These are phyloP conservation scores for Syngnathus rostellatus DNA, from an alignment of 2,797 vertebrate genomes.

Conservation along the genomic window DNA sequence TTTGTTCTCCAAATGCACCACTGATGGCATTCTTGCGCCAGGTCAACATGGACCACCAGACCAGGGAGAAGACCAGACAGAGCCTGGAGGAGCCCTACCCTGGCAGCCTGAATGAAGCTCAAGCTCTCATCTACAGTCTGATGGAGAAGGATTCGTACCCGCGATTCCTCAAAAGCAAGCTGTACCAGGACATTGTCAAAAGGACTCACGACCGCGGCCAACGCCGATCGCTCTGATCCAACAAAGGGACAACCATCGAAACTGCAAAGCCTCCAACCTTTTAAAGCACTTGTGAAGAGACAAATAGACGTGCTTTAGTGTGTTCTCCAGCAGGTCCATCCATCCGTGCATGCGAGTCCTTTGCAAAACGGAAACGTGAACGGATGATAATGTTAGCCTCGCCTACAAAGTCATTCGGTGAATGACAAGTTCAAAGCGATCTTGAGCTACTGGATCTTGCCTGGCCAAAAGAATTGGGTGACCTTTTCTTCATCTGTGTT, in stretches of 20 bases:
- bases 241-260: not conserved
- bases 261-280: no score
- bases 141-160: conserved; percentile 99
- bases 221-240: conserved; percentile 79
- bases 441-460: not conserved
- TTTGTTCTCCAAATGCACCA: no score
- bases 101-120: conserved; percentile 84
- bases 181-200: conserved; percentile 91
- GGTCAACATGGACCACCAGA: conserved; percentile 94
- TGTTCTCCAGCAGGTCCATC: not conserved
- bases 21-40: conserved; percentile 32
- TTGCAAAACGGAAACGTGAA: not conserved
- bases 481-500: no score
- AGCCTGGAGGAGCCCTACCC: conserved; percentile 82
- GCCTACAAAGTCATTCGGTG: no score
- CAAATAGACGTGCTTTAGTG: not conserved
- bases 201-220: conserved; percentile 74
- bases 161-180: conserved; percentile 91
- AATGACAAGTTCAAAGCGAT: not conserved
- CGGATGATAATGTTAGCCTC: not conserved
- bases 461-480: not conserved
- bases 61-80: conserved; percentile 84
- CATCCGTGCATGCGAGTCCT: not conserved
- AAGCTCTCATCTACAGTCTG: conserved; percentile 87
- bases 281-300: no score